A percentile compares a stretch with the other conserved stretches of the same genome.
These are phyloP conservation scores for Alitta virens DNA, from an alignment of 2,888 invertebrate genomes.

Conservation along the genomic window DNA sequence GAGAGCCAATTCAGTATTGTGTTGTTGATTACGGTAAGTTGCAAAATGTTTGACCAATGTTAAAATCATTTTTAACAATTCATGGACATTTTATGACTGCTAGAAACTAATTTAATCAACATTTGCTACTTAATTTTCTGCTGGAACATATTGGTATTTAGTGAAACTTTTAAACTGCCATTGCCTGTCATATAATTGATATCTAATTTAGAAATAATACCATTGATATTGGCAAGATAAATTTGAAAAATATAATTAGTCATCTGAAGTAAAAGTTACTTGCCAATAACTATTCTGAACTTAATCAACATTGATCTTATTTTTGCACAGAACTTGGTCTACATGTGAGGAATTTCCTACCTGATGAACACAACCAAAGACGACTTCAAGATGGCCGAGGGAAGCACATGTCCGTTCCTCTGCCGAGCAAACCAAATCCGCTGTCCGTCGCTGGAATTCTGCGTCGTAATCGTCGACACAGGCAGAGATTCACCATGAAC, in stretches of 20 bases:
- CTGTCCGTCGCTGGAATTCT: not conserved
- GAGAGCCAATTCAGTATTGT: slow-evolving; percentile 5
- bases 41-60: not conserved
- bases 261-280: too few species aligned
- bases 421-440: slow-evolving; percentile 5
- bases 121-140: not conserved
- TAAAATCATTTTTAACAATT: too few species aligned
- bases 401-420: slow-evolving; percentile 11
- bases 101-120: not conserved
- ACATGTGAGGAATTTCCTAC: not conserved
- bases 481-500: not conserved
- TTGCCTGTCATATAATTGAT: too few species aligned
- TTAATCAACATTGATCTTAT: too few species aligned
- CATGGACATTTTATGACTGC: too few species aligned
- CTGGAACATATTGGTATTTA: too few species aligned
- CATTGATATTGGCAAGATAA: too few species aligned
- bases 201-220: too few species aligned
- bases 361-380: slow-evolving; percentile 3
- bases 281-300: too few species aligned
- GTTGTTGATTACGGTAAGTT: slow-evolving; percentile 3
- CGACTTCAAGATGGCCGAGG: slow-evolving; percentile 1
- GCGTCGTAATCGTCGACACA: not conserved
- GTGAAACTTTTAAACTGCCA: too few species aligned
- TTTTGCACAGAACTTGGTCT: slow-evolving; percentile 1
- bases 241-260: too few species aligned